Percentiles rank a stretch among this genome's conserved stretches.
phyloP scores from a whole-genome alignment of 2,797 vertebrate species.

The Microhierax caerulescens region DNA sequence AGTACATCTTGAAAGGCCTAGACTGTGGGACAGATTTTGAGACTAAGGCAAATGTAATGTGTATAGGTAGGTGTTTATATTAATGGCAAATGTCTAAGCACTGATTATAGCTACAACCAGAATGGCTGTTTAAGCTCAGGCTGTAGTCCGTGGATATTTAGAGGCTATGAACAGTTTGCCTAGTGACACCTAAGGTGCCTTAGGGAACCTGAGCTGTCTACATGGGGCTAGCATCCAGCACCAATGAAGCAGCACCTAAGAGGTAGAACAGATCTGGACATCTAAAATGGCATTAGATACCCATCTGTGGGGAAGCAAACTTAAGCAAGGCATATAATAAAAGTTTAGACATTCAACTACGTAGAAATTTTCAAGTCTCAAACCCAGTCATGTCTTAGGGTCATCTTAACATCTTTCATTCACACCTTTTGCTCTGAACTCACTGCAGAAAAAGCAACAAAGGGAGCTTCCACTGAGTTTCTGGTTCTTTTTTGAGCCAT shows the following conservation, averaged over 20 bases:
- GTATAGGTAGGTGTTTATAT: not conserved
- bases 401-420: not conserved
- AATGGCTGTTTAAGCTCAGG: not conserved
- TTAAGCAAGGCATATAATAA: not conserved
- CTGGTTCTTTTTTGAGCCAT: not conserved
- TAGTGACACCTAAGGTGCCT: not conserved
- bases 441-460: not conserved
- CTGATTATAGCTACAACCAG: not conserved
- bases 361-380: not conserved
- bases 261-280: not conserved
- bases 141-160: not conserved
- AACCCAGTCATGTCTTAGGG: not conserved
- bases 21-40: not conserved
- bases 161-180: not conserved
- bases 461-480: not conserved
- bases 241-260: not conserved
- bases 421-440: not conserved
- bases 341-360: not conserved
- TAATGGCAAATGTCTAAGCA: not conserved
- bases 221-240: not conserved
- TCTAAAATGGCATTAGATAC: not conserved
- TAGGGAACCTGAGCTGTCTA: not conserved
- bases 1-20: not conserved
- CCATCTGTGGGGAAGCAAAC: not conserved
- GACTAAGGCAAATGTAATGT: not conserved